Evolutionary conservation across 2,888 invertebrate species (phyloP).

Genomic region (Macrophya annulata): DNA sequence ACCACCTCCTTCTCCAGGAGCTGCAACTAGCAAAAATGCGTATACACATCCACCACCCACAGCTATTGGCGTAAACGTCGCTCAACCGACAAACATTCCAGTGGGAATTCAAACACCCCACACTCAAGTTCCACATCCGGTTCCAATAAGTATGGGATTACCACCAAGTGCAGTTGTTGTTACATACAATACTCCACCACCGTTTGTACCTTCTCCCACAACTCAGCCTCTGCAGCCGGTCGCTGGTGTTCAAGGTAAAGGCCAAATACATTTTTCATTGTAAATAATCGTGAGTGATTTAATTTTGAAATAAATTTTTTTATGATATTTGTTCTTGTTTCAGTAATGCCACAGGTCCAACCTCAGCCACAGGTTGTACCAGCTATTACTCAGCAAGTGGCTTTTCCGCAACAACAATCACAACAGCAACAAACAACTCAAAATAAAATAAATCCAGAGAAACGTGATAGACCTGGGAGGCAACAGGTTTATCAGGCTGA

Average conservation of each 20-base stretch:
- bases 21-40: slow-evolving; percentile 72
- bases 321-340: slow-evolving; percentile 34
- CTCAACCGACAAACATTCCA: slow-evolving; percentile 73
- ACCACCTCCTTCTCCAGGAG: slow-evolving; percentile 80
- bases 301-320: background rate
- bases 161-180: slow-evolving; percentile 76
- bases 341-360: slow-evolving; percentile 66
- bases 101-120: slow-evolving; percentile 73
- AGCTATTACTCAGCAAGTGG: slow-evolving; percentile 69
- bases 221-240: slow-evolving; percentile 74
- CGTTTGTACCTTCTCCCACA: slow-evolving; percentile 75
- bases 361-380: slow-evolving; percentile 67
- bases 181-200: slow-evolving; percentile 75
- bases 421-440: slow-evolving; percentile 70
- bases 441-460: slow-evolving; percentile 74
- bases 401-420: slow-evolving; percentile 64
- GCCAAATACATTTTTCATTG: background rate
- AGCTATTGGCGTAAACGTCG: slow-evolving; percentile 70
- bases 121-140: slow-evolving; percentile 74
- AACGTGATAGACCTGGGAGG: slow-evolving; percentile 76
- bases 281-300: background rate
- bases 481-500: slow-evolving; percentile 76
- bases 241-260: slow-evolving; percentile 69
- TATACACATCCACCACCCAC: slow-evolving; percentile 74
- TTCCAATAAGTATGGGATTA: slow-evolving; percentile 74